These are phyloP conservation scores for Zingel zingel DNA, from an alignment of 2,113 vertebrate genomes.

Conservation along the genomic window DNA sequence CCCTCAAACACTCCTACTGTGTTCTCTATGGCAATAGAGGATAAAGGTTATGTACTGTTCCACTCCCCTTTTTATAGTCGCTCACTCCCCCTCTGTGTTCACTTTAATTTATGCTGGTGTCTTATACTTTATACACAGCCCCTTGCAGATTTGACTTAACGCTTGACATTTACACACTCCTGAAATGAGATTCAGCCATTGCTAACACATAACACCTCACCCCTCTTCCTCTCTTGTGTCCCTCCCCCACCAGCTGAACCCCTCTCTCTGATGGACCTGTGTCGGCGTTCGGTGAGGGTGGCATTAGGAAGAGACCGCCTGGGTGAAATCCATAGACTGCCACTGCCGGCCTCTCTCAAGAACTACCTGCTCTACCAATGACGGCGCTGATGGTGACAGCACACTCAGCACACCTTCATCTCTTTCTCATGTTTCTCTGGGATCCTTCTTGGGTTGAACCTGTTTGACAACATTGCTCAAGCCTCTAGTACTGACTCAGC, in stretches of 20 bases:
- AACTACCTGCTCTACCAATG: constrained; percentile 99
- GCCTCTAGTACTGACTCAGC: constrained; percentile 64
- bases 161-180: background rate
- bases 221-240: constrained; percentile 6
- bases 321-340: constrained; percentile 91
- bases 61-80: background rate
- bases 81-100: background rate
- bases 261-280: constrained; percentile 97
- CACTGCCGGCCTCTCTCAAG: constrained; percentile 96
- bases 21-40: background rate
- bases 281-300: constrained; percentile 92
- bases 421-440: constrained; percentile 66
- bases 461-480: constrained; percentile 68
- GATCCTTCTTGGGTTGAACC: constrained; percentile 63
- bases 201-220: constrained; percentile 12
- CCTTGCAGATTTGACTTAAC: background rate
- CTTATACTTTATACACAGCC: background rate
- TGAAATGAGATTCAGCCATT: constrained; percentile 1
- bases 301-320: constrained; percentile 95
- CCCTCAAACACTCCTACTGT: background rate
- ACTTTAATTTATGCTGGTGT: background rate
- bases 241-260: constrained; percentile 89
- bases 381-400: constrained; percentile 60
- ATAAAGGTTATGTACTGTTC: background rate
- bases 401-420: constrained; percentile 35